Evolutionary conservation across 2,888 invertebrate species (phyloP), one percentile per base, ranked within the genome.

Genomic region (Pomacea canaliculata): DNA sequence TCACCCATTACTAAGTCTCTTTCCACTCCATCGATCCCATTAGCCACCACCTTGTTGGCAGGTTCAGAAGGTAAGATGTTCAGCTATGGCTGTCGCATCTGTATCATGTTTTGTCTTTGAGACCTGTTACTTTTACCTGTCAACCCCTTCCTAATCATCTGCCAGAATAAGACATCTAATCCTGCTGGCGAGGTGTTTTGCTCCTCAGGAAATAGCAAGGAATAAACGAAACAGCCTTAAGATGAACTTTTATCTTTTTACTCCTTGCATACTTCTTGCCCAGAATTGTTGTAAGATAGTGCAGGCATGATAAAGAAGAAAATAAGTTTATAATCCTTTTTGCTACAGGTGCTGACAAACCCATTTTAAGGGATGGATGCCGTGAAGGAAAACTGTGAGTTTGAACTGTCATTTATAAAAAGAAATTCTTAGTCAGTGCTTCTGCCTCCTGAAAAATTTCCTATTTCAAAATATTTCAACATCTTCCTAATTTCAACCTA

Each of bases 21-120:
- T 67, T 88, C 88, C 60, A 86, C 86, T 46, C 86, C 89, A 19
- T 87, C 87, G 49, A 86, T 89, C 49, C 89, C 88, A 13, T 84
- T 85, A 56, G 87, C 87, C 48, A 81, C 81, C 16, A 56, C 51
- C 8, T 16, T 56, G 16, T 78, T 76, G 9, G 78, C 70, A 27
- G 19, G 10, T 63, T n/a, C 63, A 63, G 19, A 63, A 63, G 63
- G 63, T 18, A 63, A 23, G 63, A 12, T 63, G 10, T 12, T 63
- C 12, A 63, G 63, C 27, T 4, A 19, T 1, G 12, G 23, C 19
- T 63, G 10, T 56, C 8, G 10, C 51, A 7, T 3, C 37, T 37
- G 37, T 23, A 27, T 12, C 63, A 23, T 19, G 27, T 63, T 23
- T 63, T 63, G 63, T 63, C 27, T 63, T 63, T 2, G 27, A 18